phyloP scores from a whole-genome alignment of 2,113 vertebrate species.

The Sardina pilchardus region DNA sequence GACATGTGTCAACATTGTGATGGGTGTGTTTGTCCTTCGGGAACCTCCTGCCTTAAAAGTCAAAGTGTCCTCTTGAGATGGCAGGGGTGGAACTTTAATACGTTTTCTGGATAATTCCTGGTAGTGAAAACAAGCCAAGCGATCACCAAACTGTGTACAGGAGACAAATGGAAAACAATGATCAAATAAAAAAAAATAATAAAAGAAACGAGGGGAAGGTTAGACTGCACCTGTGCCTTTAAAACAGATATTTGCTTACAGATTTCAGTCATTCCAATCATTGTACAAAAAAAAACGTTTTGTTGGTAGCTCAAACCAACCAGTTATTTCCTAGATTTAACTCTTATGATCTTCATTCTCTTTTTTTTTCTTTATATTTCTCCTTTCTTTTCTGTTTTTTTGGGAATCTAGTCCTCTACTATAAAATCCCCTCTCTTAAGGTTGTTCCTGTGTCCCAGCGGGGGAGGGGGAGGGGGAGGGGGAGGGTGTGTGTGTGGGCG shows the following conservation, averaged over 20 bases:
- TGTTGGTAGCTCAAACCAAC: slow-evolving; percentile 57
- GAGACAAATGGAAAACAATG: slow-evolving; percentile 55
- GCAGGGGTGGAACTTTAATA: slow-evolving; percentile 75
- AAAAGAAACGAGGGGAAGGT: slow-evolving; percentile 33
- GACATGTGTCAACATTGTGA: not conserved
- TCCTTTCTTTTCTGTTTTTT: slow-evolving; percentile 35
- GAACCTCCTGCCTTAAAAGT: not conserved
- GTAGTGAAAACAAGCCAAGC: slow-evolving; percentile 92
- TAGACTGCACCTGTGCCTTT: not conserved
- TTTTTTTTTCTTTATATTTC: slow-evolving; percentile 13
- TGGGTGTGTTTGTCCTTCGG: not conserved
- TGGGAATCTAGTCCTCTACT: slow-evolving; percentile 63
- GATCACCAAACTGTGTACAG: slow-evolving; percentile 67
- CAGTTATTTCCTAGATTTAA: slow-evolving; percentile 37
- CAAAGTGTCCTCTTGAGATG: slow-evolving; percentile 64
- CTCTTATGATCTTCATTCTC: slow-evolving; percentile 19
- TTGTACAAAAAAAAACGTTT: slow-evolving; percentile 60
- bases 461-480: slow-evolving; percentile 57
- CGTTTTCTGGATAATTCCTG: slow-evolving; percentile 96
- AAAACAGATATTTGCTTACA: slow-evolving; percentile 56
- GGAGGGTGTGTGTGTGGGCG: slow-evolving; percentile 65
- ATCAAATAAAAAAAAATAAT: slow-evolving; percentile 49
- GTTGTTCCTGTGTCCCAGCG: slow-evolving; percentile 87
- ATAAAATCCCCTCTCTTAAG: slow-evolving; percentile 72
- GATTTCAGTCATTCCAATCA: slow-evolving; percentile 55